Base-by-base conservation (phyloP, 23 tunicate genomes). In the Phallusia fumigata region DNA sequence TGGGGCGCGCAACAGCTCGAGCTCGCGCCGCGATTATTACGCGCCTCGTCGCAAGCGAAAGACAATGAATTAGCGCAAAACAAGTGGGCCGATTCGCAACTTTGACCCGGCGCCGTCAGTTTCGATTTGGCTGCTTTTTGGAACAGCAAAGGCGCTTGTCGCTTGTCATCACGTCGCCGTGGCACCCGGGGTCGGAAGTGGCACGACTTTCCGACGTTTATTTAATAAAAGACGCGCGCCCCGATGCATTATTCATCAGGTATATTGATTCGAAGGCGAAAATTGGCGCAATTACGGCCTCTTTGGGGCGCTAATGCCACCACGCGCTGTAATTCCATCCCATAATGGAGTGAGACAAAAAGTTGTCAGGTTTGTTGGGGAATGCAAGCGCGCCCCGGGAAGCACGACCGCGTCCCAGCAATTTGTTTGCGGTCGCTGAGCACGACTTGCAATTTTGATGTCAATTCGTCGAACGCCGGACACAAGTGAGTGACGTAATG, bases 251-350 rank as follows among this genome's bases (percentile, higher is more conserved):
- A 58, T 58, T 58, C 69, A 58, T 58, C 69, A 58, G 69, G 15
- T 24, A 24, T 58, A 58, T 58, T 58, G 69, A 58, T 58, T 58
- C 69, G 69, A 58, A 58, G 26, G 69, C 69, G 69, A 58, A 58
- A 58, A 58, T 58, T 58, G 69, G 69, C 69, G 69, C 69, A 58
- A 58, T 58, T 58, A 58, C 69, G 28, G 28, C 28, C 69, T 58
- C 69, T 58, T 58, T 58, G 69, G 15, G 69, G 69, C 69, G 69
- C 69, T 58, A 58, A 58, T 58, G 69, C 69, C 28, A 2, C 69
- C 11, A 16, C 69, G 5, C 28, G 26, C 69, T 58, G 69, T 58
- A 58, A 58, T 58, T 58, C 13, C 69, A 58, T 58, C 69, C 28
- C 69, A 58, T 58, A 58, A 58, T 58, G 26, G 69, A 58, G 69